Conservation (phyloP, 2,797 vertebrate genomes). For the Bryconaethiops microstoma region DNA sequence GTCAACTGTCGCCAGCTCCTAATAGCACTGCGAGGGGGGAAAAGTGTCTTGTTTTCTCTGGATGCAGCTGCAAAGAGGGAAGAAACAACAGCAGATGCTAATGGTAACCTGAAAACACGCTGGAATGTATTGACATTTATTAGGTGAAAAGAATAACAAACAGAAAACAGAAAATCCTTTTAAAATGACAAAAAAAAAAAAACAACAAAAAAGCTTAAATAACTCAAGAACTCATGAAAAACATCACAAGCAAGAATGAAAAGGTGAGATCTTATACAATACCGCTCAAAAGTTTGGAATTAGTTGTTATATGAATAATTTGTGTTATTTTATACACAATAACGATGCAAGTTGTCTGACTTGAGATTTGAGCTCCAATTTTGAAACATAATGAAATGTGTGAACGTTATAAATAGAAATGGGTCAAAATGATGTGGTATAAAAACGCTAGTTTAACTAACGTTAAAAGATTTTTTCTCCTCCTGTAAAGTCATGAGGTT, state of each 20-base stretch:
- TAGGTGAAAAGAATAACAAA: conserved; percentile 1
- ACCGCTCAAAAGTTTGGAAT: no score
- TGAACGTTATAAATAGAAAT: no score
- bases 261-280: not conserved
- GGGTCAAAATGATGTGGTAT: no score
- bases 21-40: not conserved
- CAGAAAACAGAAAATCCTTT: not conserved
- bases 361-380: no score
- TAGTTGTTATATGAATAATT: no score
- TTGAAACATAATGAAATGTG: no score
- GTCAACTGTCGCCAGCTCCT: conserved; percentile 30
- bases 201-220: not conserved
- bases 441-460: no score
- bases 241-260: not conserved
- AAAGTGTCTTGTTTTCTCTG: not conserved
- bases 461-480: no score
- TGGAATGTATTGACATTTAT: conserved; percentile 18
- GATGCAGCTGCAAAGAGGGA: not conserved
- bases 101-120: not conserved
- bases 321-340: no score
- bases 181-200: not conserved
- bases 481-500: no score
- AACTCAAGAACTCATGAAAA: no score
- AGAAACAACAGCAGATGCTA: not conserved
- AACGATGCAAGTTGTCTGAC: no score